phyloP scores from a whole-genome alignment of 1,140 invertebrate species.

The Chrysopa pallens region DNA sequence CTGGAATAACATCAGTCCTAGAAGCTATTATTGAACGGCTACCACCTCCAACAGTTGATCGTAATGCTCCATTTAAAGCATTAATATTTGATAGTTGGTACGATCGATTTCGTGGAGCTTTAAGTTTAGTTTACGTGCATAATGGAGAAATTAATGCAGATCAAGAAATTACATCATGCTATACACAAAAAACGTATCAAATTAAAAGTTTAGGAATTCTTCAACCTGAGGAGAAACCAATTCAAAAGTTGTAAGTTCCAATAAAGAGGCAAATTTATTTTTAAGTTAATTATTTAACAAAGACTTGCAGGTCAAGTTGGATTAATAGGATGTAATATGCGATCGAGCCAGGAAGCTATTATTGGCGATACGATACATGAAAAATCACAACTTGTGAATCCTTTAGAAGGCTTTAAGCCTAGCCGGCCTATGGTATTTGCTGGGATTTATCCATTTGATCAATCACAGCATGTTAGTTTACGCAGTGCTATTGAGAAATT shows the following conservation, averaged over 20 bases:
- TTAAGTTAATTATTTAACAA: background rate
- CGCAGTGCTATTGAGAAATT: conserved; percentile 77
- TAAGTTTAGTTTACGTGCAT: conserved; percentile 61
- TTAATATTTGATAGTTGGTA: conserved; percentile 91
- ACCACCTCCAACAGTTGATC: conserved; percentile 48
- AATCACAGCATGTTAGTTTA: conserved; percentile 57
- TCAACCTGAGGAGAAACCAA: conserved; percentile 52
- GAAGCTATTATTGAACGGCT: conserved; percentile 59
- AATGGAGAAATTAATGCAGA: conserved; percentile 55
- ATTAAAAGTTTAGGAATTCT: conserved; percentile 66
- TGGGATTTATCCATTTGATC: conserved; percentile 83
- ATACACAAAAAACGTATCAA: conserved; percentile 53
- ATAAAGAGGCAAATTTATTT: background rate
- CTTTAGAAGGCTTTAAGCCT: conserved; percentile 44
- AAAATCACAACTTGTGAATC: conserved; percentile 28
- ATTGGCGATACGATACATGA: conserved; percentile 75
- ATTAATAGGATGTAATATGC: conserved; percentile 66
- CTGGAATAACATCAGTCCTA: conserved; percentile 57
- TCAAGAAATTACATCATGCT: conserved; percentile 40
- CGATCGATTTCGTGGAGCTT: conserved; percentile 69
- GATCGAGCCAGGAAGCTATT: conserved; percentile 52
- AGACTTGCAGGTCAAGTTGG: conserved; percentile 68
- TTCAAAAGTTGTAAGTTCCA: conserved; percentile 44
- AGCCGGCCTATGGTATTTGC: conserved; percentile 86
- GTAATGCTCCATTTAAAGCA: conserved; percentile 47